phyloP scores from a whole-genome alignment of 2,888 invertebrate species.

The Notocelia uddmanniana region DNA sequence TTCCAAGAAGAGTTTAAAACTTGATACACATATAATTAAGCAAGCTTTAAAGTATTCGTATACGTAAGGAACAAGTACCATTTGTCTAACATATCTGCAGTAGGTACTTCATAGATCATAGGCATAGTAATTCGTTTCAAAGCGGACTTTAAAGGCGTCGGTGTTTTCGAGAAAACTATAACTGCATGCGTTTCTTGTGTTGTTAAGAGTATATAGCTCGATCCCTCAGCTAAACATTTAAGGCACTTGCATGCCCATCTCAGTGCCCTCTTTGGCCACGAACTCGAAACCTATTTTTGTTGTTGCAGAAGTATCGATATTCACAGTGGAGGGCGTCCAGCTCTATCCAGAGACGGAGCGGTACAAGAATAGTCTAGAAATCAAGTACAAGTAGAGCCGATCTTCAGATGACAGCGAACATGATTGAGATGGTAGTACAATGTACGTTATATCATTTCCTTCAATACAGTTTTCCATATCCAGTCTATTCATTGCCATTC shows the following conservation, averaged over 20 bases:
- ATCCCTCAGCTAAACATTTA: background rate
- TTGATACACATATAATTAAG: too few relatives aligned
- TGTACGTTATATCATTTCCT: background rate
- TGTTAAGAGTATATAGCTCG: too few relatives aligned
- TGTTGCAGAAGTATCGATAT: slow-evolving; percentile 26
- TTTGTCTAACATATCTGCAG: too few relatives aligned
- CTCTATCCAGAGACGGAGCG: slow-evolving; percentile 17
- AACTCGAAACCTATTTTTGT: slow-evolving; percentile 9
- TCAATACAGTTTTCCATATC: background rate
- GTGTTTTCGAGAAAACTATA: too few relatives aligned
- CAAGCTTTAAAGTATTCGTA: too few relatives aligned
- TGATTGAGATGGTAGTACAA: slow-evolving; percentile 11
- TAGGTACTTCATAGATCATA: too few relatives aligned
- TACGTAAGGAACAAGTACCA: too few relatives aligned
- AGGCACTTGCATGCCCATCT: background rate
- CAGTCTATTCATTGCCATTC: background rate
- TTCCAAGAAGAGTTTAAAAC: too few relatives aligned
- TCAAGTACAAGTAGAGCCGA: slow-evolving; percentile 18
- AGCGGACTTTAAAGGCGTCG: too few relatives aligned
- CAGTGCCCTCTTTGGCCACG: background rate
- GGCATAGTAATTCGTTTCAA: too few relatives aligned
- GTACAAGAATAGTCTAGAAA: slow-evolving; percentile 18
- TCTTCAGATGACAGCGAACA: background rate
- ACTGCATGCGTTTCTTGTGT: too few relatives aligned
- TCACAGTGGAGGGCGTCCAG: slow-evolving; percentile 18